phyloP scores from a whole-genome alignment of 2,797 vertebrate genomes.

The Myotis myotis region DNA sequence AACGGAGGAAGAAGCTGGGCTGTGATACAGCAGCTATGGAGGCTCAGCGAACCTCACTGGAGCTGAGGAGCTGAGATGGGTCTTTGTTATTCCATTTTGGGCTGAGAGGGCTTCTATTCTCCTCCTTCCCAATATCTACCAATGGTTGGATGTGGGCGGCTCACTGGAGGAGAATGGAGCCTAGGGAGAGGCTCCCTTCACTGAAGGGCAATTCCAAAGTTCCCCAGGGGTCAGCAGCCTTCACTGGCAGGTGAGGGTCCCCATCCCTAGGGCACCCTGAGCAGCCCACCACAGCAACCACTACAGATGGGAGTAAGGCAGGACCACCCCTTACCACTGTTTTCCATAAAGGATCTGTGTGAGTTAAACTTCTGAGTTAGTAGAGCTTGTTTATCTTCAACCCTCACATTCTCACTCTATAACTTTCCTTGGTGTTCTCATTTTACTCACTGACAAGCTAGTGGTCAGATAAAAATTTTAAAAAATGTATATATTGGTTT shows the following conservation, averaged over 20 bases:
- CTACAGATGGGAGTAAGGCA: not conserved
- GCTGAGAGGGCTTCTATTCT: not conserved
- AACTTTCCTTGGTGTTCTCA: not conserved
- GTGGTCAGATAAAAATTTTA: not conserved
- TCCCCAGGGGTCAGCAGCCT: not conserved
- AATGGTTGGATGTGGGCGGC: not conserved
- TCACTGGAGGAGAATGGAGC: not conserved
- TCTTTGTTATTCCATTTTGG: not conserved
- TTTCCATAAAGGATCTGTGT: not conserved
- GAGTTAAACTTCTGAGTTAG: not conserved
- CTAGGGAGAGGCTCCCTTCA: not conserved
- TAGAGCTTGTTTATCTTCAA: not conserved
- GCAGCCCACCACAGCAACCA: not conserved
- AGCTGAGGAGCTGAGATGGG: not conserved
- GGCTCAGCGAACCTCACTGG: fast-evolving
- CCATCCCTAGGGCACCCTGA: not conserved
- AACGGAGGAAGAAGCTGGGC: not conserved
- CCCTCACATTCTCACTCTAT: not conserved
- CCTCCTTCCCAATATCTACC: not conserved
- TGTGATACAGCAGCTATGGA: not conserved
- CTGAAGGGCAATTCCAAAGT: not conserved
- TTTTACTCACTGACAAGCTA: not conserved
- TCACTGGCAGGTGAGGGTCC: not conserved
- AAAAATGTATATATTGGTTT: not conserved
- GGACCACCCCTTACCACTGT: not conserved